Evolutionary conservation across 2,113 vertebrate genomes (phyloP).

Genomic region (Ahaetulla prasina): DNA sequence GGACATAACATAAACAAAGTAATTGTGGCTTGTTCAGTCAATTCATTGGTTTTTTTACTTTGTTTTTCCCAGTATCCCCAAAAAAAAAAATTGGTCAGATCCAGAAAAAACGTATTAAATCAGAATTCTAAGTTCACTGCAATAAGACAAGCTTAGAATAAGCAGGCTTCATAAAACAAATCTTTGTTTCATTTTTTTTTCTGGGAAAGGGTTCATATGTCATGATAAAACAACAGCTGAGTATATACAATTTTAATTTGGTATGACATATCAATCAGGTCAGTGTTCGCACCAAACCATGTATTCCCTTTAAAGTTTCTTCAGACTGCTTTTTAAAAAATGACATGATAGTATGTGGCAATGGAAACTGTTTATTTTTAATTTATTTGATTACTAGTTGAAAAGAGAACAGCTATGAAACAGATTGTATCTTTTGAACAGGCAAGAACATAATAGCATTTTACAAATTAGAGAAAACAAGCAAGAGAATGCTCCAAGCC

Average conservation of each 20-base stretch:
- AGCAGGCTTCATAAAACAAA: not conserved
- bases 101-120: not conserved
- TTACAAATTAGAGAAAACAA: conserved; percentile 52
- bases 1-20: too few species aligned
- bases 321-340: conserved; percentile 9
- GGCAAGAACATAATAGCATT: not conserved
- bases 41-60: not conserved
- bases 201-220: not conserved
- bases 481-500: conserved; percentile 16
- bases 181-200: not conserved
- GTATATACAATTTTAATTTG: not conserved
- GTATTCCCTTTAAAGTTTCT: not conserved
- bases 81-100: not conserved
- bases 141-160: not conserved
- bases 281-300: not conserved
- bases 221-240: not conserved
- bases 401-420: conserved; percentile 39
- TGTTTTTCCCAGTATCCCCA: not conserved
- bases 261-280: not conserved
- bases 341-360: conserved; percentile 15
- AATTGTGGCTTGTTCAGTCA: not conserved
- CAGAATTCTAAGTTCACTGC: not conserved
- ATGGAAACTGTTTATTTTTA: conserved; percentile 48
- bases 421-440: conserved; percentile 40
- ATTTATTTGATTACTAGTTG: conserved; percentile 30